These are phyloP conservation scores for Sciurus vulgaris DNA, from an alignment of 2,797 vertebrate species.

Conservation along the genomic window DNA sequence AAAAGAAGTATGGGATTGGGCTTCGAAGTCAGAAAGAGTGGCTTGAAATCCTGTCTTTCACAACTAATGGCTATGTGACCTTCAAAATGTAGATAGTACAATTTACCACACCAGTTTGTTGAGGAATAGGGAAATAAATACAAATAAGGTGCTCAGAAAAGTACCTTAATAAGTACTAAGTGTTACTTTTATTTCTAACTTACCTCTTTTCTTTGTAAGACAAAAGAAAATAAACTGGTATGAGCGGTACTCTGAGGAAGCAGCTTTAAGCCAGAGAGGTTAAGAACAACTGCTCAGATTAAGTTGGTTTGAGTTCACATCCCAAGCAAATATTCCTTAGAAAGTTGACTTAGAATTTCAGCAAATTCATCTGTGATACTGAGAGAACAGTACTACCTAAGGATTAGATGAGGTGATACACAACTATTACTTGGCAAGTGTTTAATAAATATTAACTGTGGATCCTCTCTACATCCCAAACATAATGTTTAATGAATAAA, in stretches of 20 bases:
- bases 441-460: constrained; percentile 16
- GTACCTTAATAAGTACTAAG: not conserved
- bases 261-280: not conserved
- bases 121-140: constrained; percentile 29
- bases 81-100: constrained; percentile 4
- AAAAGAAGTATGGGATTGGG: constrained; percentile 6
- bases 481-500: constrained; percentile 25
- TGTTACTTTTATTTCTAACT: constrained; percentile 38
- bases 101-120: constrained; percentile 20
- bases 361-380: not conserved
- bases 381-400: not conserved
- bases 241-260: not conserved
- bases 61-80: not conserved
- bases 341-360: constrained; percentile 9
- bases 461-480: not conserved
- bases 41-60: not conserved
- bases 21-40: constrained; percentile 24
- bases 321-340: not conserved
- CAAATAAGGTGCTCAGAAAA: not conserved
- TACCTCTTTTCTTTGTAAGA: constrained; percentile 2
- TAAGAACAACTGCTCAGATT: constrained; percentile 21
- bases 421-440: not conserved
- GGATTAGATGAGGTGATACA: not conserved
- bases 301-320: not conserved
- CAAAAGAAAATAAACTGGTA: constrained; percentile 2